These are phyloP conservation scores for Lagopus leucura DNA, from an alignment of 2,113 vertebrate species.

Conservation along the genomic window DNA sequence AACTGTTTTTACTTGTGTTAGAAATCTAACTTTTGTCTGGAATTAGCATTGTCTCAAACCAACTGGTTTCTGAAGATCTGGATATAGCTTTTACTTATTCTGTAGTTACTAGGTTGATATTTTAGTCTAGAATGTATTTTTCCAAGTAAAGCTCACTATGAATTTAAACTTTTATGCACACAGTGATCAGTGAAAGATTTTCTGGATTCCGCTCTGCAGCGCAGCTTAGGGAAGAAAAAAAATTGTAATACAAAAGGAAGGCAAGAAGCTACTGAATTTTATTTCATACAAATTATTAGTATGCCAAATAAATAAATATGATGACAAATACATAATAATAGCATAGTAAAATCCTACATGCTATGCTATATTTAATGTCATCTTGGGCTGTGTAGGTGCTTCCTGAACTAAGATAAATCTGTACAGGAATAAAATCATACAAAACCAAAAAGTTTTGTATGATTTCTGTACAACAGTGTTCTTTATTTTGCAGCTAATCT, in stretches of 20 bases:
- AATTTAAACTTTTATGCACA: not conserved
- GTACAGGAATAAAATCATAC: not conserved
- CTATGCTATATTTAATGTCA: not conserved
- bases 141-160: not conserved
- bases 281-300: not conserved
- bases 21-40: not conserved
- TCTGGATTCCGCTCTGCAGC: not conserved
- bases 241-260: not conserved
- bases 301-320: not conserved
- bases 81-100: not conserved
- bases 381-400: not conserved
- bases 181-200: not conserved
- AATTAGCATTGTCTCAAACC: slow-evolving; percentile 6
- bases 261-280: not conserved
- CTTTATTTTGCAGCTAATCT: not conserved
- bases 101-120: not conserved
- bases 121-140: not conserved
- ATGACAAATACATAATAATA: slow-evolving; percentile 19
- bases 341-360: not conserved
- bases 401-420: slow-evolving; percentile 1
- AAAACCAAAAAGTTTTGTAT: not conserved
- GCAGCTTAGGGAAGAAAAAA: not conserved
- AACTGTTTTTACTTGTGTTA: not conserved
- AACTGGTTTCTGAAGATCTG: not conserved
- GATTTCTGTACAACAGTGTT: not conserved